Base-by-base conservation (phyloP, 2,888 invertebrate genomes). In the Melanargia galathea region DNA sequence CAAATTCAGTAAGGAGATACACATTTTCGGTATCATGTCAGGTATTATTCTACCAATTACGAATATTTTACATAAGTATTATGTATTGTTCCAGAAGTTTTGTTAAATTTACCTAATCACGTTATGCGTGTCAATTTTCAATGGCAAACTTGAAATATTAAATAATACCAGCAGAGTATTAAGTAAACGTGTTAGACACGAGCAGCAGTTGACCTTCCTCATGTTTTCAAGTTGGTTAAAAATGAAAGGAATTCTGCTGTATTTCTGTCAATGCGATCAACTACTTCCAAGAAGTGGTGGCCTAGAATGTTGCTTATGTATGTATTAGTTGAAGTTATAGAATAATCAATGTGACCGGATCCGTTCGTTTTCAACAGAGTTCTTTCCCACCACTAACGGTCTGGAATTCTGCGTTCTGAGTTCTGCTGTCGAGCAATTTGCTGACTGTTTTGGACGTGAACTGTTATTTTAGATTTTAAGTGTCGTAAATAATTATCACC, bases 191-290 rank as follows among this genome's bases (percentile, higher is more conserved):
- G 18, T 43, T 49, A 26, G 49, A 22, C 24, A 24, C 7, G 24
- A 13, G 18, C 18, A 35, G 20, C 13, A 0, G 45, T 35, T 58
- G 20, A 48, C 58, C 58, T 58, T 49, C 26, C 30, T 59, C 35
- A 3, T 40, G 6, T n/a, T 33, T 46, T 35, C 10, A 49, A 40
- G 49, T 51, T 49, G 58, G 48, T 59, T 59, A 68, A 70, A 70
- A 68, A 66, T 62, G 70, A 70, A 70, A 68, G 68, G 70, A 70
- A 66, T 66, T 65, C 62, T 35, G 33, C 48, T 51, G 49, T 65
- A 67, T 60, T 64, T 57, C 63, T 62, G 68, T 66, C 70, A 66
- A 68, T 68, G 68, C 49, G 58, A 68, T 59, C 68, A 61, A 62
- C 58, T 61, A 55, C 43, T 63, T 61, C 58, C 59, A 58, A 58